A percentile compares a stretch with the other conserved stretches of the same genome.
These are phyloP conservation scores for Smithornis capensis DNA, from an alignment of 2,113 vertebrate species.

Conservation along the genomic window DNA sequence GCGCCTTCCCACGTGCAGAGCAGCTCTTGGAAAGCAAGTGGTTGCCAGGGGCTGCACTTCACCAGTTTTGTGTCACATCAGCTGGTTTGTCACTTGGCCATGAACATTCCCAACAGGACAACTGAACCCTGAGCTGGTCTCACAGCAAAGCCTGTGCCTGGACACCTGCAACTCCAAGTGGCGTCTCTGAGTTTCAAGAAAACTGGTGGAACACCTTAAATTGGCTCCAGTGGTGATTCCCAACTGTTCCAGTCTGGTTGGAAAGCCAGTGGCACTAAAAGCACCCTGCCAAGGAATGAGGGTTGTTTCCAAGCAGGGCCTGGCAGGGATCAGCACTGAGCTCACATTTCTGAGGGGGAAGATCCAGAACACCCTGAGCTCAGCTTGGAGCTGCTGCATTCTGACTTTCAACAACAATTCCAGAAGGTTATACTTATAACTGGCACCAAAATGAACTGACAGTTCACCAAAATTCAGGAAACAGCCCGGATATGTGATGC, in stretches of 20 bases:
- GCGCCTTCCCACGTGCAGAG: rapidly evolving
- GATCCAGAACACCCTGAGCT: not conserved
- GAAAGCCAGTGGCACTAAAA: not conserved
- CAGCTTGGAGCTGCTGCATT: not conserved
- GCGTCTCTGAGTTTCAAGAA: not conserved
- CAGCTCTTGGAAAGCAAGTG: not conserved
- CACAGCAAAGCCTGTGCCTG: not conserved
- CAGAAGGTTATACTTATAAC: not conserved
- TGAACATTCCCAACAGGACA: not conserved
- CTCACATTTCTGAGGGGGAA: not conserved
- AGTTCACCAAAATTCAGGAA: not conserved
- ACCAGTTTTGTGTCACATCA: not conserved
- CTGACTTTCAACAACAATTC: not conserved
- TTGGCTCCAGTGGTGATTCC: not conserved
- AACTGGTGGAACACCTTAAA: not conserved
- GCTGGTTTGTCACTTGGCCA: not conserved
- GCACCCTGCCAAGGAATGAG: not conserved
- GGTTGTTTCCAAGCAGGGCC: not conserved
- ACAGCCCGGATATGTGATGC: rapidly evolving
- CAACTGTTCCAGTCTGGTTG: not conserved
- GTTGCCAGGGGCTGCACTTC: not conserved
- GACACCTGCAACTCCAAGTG: not conserved
- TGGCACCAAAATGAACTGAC: not conserved
- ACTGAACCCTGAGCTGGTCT: not conserved
- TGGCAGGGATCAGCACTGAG: not conserved